A percentile compares a stretch with the other conserved stretches of the same genome.
Conservation (phyloP, 2,888 invertebrate genomes). For the Andrena minutula region DNA sequence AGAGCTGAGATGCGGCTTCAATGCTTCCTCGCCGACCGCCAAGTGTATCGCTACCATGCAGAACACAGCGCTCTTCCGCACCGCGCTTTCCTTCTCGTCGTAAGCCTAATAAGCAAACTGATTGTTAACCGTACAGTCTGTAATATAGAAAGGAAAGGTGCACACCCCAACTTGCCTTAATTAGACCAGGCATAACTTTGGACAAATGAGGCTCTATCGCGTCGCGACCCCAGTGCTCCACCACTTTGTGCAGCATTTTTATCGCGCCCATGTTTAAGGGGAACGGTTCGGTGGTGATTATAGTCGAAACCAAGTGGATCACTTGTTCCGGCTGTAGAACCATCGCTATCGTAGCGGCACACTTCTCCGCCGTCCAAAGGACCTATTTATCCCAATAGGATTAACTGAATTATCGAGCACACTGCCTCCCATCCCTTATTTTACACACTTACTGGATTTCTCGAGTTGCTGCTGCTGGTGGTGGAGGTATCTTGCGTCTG, state of each 20-base stretch:
- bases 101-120: conserved; percentile 89
- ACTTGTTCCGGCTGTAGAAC: conserved; percentile 93
- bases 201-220: conserved; percentile 91
- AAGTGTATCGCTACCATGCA: conserved; percentile 98
- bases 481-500: conserved; percentile 75
- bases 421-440: not conserved
- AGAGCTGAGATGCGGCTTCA: conserved; percentile 92
- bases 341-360: conserved; percentile 91
- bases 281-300: conserved; percentile 94
- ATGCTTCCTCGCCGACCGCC: conserved; percentile 93
- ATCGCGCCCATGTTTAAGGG: conserved; percentile 96
- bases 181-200: conserved; percentile 94
- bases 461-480: conserved; percentile 69
- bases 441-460: conserved; percentile 85
- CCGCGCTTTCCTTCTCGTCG: conserved; percentile 95
- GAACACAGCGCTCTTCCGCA: conserved; percentile 98
- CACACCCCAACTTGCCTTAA: conserved; percentile 88
- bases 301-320: conserved; percentile 91
- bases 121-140: not conserved
- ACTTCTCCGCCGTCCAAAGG: conserved; percentile 94
- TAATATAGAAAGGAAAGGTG: not conserved
- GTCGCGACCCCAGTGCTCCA: conserved; percentile 91
- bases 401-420: not conserved
- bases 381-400: conserved; percentile 85
- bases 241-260: conserved; percentile 94